Evolutionary conservation across 2,797 vertebrate genomes (phyloP).

Genomic region (Sebastolobus altivelis): DNA sequence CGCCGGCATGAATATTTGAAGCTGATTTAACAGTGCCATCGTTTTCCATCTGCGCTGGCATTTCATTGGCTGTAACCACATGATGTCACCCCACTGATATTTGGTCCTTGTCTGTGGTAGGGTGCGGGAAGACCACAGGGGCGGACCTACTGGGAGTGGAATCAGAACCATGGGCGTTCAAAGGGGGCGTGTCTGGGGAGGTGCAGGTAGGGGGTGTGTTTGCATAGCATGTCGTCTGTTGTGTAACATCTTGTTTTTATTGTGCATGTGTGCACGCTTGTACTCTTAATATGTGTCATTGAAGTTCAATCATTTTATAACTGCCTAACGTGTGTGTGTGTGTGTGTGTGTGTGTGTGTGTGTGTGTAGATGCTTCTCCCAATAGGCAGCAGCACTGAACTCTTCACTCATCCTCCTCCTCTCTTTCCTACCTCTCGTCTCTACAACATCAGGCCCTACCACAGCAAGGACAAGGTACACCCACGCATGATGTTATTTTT

Average conservation of each 20-base stretch:
- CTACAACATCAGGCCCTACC: conserved; percentile 88
- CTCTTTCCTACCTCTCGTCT: conserved; percentile 88
- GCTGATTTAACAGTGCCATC: background rate
- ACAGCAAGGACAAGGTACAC: conserved; percentile 87
- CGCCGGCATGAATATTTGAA: conserved; percentile 29
- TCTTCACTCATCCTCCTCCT: conserved; percentile 90
- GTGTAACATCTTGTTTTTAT: background rate
- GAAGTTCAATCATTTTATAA: background rate
- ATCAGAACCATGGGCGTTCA: conserved; percentile 87
- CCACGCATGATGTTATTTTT: background rate
- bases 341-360: conserved; percentile 12
- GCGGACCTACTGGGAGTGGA: conserved; percentile 80
- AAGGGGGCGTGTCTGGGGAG: conserved; percentile 89
- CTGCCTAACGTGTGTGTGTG: background rate
- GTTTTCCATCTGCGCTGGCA: background rate
- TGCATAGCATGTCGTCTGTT: background rate
- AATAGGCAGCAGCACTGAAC: conserved; percentile 86
- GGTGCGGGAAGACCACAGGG: conserved; percentile 87
- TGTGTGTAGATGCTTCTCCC: conserved; percentile 88
- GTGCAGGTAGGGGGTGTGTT: conserved; percentile 84
- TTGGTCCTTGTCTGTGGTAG: conserved; percentile 65
- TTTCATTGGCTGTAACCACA: conserved; percentile 1
- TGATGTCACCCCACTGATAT: conserved; percentile 7
- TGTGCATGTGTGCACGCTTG: background rate
- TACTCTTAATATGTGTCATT: background rate